Percentiles rank a stretch among this genome's conserved stretches.
Conservation (phyloP, 1,140 invertebrate genomes). For the Brachionus angularis region DNA sequence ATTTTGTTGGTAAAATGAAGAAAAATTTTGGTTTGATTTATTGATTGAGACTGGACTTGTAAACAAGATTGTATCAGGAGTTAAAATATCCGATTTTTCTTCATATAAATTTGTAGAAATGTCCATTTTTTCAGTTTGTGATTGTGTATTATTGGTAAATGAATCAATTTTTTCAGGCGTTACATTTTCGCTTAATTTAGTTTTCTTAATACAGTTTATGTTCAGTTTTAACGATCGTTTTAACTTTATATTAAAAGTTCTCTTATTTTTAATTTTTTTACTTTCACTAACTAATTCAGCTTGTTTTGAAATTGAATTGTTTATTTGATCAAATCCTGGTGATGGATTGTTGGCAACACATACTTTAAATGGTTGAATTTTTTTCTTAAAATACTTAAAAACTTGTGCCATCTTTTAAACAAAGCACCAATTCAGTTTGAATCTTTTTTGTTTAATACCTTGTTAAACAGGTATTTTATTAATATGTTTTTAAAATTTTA, state of each 20-base stretch:
- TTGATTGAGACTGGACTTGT: neutral
- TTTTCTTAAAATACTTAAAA: neutral
- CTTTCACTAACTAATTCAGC: neutral
- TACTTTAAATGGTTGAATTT: slow-evolving; percentile 24
- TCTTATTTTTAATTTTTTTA: slow-evolving; percentile 1
- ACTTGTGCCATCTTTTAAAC: slow-evolving; percentile 1
- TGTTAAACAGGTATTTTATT: no score
- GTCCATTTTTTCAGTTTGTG: slow-evolving; percentile 33
- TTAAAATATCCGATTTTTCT: neutral
- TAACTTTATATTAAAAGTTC: slow-evolving; percentile 17
- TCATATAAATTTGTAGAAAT: slow-evolving; percentile 2
- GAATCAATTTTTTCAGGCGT: slow-evolving; percentile 12
- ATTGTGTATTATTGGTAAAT: neutral
- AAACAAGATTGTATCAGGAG: neutral
- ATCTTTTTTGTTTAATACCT: no score
- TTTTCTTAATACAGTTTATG: neutral
- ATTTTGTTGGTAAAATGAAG: no score
- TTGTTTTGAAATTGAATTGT: neutral
- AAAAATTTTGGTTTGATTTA: neutral
- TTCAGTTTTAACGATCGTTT: slow-evolving; percentile 7
- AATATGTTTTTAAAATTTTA: no score
- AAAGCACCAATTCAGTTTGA: no score
- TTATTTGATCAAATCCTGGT: neutral
- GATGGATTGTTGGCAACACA: slow-evolving; percentile 15
- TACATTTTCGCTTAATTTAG: neutral